Base-by-base conservation (phyloP, 2,113 vertebrate species). In the Aplodontia rufa region DNA sequence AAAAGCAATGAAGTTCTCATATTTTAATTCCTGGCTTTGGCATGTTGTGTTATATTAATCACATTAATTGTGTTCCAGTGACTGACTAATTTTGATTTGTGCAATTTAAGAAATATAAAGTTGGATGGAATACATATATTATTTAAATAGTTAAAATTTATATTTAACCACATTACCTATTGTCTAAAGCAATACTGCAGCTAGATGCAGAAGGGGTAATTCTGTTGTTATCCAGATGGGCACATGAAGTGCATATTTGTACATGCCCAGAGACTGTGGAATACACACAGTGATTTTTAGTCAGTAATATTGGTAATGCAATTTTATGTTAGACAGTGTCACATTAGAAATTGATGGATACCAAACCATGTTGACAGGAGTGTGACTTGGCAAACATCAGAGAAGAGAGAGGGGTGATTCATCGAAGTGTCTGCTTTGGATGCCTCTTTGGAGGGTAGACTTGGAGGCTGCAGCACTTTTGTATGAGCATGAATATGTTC, bases 291-390 rank as follows among this genome's bases (percentile, higher is more conserved):
- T 92, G 84, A 42, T 84, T 96, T 94, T 74, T 37, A 85, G 80
- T 79, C n/a, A 28, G 3, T 51, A 12, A 9, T 47, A 42, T 58
- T 75, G 93, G 68, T 86, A 79, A 40, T 49, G 32, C 47, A 89
- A 6, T 88, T 95, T 95, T n/a, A 60, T 93, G 42, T 94, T 80
- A 85, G 66, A 64, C 26, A 51, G 0, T 53, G 11, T 95, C n/a
- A 49, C 40, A 68, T 55, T 91, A 79, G 64, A 95, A 92, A 93
- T 28, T 92, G 81, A 90, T 92, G 49, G 37, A 17, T 87, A 42
- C 22, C 42, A 83, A 82, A 79, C 45, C 45, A 64, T 51, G 28
- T 37, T 74, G 58, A 95, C 37, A 78, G 71, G 82, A 95, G 68
- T 62, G 79, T 84, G 47, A 81, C 58, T 93, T 60, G 60, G 68